Conservation (phyloP, 1,140 invertebrate genomes). For the Caligus rogercresseyi region DNA sequence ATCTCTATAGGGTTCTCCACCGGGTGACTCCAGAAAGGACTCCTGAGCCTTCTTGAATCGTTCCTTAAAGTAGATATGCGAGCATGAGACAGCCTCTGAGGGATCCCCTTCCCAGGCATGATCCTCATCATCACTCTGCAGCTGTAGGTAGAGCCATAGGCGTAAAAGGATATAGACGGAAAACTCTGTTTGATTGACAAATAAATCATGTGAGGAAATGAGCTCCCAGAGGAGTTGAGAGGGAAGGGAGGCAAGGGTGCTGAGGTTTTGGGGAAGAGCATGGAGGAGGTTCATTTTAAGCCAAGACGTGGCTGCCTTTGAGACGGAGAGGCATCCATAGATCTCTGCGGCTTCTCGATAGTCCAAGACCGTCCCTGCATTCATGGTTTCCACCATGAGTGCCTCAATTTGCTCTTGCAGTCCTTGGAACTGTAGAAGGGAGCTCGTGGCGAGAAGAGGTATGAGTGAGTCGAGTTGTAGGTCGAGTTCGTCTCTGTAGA, state of each 20-base stretch:
- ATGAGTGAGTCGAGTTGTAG: slow-evolving; percentile 50
- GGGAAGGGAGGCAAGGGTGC: slow-evolving; percentile 1
- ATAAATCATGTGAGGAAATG: slow-evolving; percentile 43
- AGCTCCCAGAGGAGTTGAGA: slow-evolving; percentile 45
- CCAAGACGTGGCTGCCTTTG: slow-evolving; percentile 22
- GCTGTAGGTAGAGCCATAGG: slow-evolving; percentile 42
- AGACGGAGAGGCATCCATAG: slow-evolving; percentile 22
- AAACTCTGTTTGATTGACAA: slow-evolving; percentile 62
- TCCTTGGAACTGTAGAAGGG: slow-evolving; percentile 53
- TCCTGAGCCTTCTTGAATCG: slow-evolving; percentile 34
- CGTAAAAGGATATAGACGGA: slow-evolving; percentile 53
- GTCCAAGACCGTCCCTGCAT: slow-evolving; percentile 26
- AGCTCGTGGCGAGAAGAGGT: slow-evolving; percentile 51
- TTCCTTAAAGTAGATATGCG: slow-evolving; percentile 33
- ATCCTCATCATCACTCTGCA: too few species aligned
- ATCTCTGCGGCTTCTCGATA: slow-evolving; percentile 22
- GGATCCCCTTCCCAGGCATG: slow-evolving; percentile 27
- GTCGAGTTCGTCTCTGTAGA: slow-evolving; percentile 56
- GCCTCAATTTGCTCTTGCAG: slow-evolving; percentile 53
- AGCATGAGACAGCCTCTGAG: slow-evolving; percentile 26
- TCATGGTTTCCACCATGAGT: slow-evolving; percentile 57
- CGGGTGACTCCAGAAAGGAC: slow-evolving; percentile 37
- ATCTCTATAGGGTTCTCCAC: slow-evolving; percentile 38
- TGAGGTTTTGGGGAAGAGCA: slow-evolving; percentile 8
- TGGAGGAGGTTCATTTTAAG: slow-evolving; percentile 23